These are phyloP conservation scores for Sminthopsis crassicaudata DNA, from an alignment of 2,113 vertebrate species.

Conservation along the genomic window DNA sequence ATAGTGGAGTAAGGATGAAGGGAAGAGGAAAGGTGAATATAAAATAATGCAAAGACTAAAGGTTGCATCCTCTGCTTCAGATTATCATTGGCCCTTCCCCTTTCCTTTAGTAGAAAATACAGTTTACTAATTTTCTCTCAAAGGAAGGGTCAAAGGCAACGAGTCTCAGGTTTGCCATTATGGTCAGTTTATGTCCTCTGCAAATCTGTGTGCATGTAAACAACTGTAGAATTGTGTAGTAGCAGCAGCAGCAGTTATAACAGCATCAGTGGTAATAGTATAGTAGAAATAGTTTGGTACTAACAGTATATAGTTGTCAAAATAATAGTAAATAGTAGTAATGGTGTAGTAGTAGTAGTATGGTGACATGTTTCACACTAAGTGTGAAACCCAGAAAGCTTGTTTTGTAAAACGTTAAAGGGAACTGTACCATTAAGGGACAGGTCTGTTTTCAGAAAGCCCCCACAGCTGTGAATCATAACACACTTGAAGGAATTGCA, in stretches of 20 bases:
- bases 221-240: not conserved
- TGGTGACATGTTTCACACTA: too few relatives aligned
- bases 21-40: not conserved
- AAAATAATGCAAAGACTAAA: not conserved
- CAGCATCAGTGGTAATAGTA: not conserved
- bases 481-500: too few relatives aligned
- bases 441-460: too few relatives aligned
- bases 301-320: too few relatives aligned
- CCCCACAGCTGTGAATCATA: too few relatives aligned
- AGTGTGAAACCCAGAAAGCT: too few relatives aligned
- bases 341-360: not conserved
- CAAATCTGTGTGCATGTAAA: not conserved
- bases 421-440: too few relatives aligned
- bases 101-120: not conserved
- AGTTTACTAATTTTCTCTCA: not conserved
- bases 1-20: not conserved
- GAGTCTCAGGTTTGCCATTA: not conserved
- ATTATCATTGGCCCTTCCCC: not conserved
- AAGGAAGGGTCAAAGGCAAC: not conserved
- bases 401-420: too few relatives aligned
- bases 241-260: not conserved
- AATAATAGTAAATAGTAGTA: not conserved
- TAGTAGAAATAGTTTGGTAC: not conserved
- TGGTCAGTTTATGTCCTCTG: not conserved
- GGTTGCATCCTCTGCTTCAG: not conserved